Base-by-base conservation (phyloP, 2,888 invertebrate species). In the Amitus sp. region DNA sequence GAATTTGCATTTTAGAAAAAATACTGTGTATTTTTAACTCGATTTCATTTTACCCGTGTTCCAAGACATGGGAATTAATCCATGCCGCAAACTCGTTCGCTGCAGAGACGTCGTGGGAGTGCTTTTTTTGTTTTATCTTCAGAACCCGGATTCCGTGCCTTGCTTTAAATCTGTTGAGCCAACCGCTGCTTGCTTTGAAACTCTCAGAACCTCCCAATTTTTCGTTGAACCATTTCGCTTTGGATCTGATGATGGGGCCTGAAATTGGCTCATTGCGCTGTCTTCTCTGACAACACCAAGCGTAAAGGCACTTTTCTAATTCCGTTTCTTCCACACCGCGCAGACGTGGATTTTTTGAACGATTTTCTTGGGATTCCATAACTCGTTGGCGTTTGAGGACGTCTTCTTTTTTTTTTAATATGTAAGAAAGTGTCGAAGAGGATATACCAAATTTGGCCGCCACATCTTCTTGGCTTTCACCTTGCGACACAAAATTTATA, bases 101-200 rank as follows among this genome's bases (percentile, higher is more conserved):
- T 23, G 23, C 23, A 23, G 23, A 23, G n/a, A n/a, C n/a, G 48
- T 68, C 58, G 30, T 40, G 49, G 19, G 68, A 62, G 1, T 64
- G 56, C 52, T 61, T 56, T 56, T 71, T 68, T 5, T 63, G 61
- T 40, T 66, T 55, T n/a, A 67, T 50, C n/a, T 39, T 34, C 1
- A 57, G n/a, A 20, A 49, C 33, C 39, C 54, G 48, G 9, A 70
- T 51, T 13, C 53, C 54, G 48, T 69, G 62, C 12, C 57, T 27
- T 10, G 19, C 20, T 49, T 66, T 60, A 49, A 69, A 70, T 20
- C 28, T 54, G 0, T 42, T 15, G n/a, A 69, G 37, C 65, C 66
- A 67, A 3, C 67, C 69, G 28, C 47, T 34, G 33, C 53, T 58
- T 9, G 65, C 56, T 18, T 43, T 13, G 40, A 61, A 61, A 39